Evolutionary conservation across 1,140 invertebrate species (phyloP).

Genomic region (Hetaerina americana): DNA sequence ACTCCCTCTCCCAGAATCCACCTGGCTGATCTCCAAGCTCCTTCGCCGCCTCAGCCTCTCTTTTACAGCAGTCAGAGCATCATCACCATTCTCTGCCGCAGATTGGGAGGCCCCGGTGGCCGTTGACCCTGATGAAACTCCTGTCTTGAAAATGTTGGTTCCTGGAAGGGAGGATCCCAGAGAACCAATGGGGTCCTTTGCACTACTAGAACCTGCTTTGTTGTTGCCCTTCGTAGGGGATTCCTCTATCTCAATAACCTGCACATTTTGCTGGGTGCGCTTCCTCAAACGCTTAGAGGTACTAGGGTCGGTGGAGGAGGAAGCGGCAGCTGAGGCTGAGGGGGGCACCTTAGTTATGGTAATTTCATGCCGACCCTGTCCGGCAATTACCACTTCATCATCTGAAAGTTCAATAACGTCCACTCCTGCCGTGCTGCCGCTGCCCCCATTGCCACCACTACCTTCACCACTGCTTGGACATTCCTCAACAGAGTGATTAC

Average conservation of each 20-base stretch:
- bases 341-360: constrained; percentile 15
- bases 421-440: constrained; percentile 7
- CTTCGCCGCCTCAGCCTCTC: constrained; percentile 12
- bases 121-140: background rate
- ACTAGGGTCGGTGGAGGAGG: constrained; percentile 10
- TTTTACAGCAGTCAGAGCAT: constrained; percentile 13
- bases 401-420: constrained; percentile 16
- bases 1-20: constrained; percentile 9
- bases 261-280: constrained; percentile 11
- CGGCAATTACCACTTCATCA: constrained; percentile 14
- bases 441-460: background rate
- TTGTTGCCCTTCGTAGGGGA: constrained; percentile 12
- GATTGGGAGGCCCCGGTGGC: background rate
- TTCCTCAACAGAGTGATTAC: constrained; percentile 4
- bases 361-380: constrained; percentile 15
- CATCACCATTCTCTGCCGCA: constrained; percentile 9
- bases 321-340: background rate
- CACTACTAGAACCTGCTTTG: background rate
- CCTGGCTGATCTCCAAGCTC: constrained; percentile 15
- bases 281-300: constrained; percentile 13
- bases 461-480: background rate
- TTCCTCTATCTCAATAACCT: constrained; percentile 16
- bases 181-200: background rate
- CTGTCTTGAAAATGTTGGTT: constrained; percentile 3
- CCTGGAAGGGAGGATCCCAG: background rate